phyloP scores from a whole-genome alignment of 2,888 invertebrate genomes.

The Sinelater perroti region DNA sequence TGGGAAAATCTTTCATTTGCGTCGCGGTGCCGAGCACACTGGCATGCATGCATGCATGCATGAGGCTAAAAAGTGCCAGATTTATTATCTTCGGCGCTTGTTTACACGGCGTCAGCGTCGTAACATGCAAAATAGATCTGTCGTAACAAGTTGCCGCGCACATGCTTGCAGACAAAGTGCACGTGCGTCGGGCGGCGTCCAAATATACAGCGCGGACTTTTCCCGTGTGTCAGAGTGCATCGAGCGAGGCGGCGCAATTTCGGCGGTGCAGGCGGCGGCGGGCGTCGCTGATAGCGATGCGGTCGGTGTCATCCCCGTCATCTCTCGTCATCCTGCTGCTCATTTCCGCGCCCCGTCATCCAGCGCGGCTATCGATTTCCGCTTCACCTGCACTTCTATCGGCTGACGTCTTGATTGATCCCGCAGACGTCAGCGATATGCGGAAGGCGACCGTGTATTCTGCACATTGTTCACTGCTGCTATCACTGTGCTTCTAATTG shows the following conservation, averaged over 20 bases:
- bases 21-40: not conserved
- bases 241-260: slow-evolving; percentile 18
- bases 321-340: slow-evolving; percentile 36
- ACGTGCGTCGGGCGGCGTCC: slow-evolving; percentile 16
- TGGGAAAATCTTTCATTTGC: slow-evolving; percentile 1
- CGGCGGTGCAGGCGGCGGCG: slow-evolving; percentile 14
- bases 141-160: slow-evolving; percentile 17
- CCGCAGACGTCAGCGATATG: slow-evolving; percentile 27
- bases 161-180: slow-evolving; percentile 14
- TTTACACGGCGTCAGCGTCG: slow-evolving; percentile 10
- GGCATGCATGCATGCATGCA: slow-evolving; percentile 2
- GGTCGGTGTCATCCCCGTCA: too few relatives aligned
- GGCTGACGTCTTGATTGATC: slow-evolving; percentile 42
- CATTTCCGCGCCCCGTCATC: slow-evolving; percentile 40
- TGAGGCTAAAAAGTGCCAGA: slow-evolving; percentile 5
- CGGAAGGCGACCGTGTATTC: slow-evolving; percentile 12
- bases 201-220: slow-evolving; percentile 25
- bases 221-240: slow-evolving; percentile 23
- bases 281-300: slow-evolving; percentile 26
- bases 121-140: slow-evolving; percentile 15
- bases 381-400: slow-evolving; percentile 42
- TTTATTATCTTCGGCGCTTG: slow-evolving; percentile 9
- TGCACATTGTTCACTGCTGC: too few relatives aligned
- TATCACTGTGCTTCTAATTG: too few relatives aligned
- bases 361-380: slow-evolving; percentile 42